Base-by-base conservation (phyloP, 2,113 vertebrate species). In the Dinomys branickii region DNA sequence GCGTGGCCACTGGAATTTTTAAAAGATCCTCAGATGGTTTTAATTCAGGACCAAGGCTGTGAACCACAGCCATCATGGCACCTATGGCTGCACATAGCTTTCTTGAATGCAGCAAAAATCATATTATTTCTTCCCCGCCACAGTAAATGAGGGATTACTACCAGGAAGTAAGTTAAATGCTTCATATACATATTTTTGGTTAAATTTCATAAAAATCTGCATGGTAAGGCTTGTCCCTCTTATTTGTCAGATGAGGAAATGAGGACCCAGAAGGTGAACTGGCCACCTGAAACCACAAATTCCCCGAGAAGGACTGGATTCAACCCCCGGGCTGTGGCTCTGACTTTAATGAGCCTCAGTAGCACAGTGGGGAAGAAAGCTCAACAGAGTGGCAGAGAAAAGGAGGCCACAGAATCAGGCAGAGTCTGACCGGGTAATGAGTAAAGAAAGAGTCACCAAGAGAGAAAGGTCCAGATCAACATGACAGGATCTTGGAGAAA, bases 151-250 rank as follows among this genome's bases (percentile, higher is more conserved):
- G 54, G 80, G 41, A 85, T 87, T 85, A 92, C 84, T 75, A 92
- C 84, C 47, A 63, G 56, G 58, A 69, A 92, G n/a, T 50, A 20
- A n/a, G 20, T 47, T 44, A 90, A 95, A 84, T 90, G 54, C 50
- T 80, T 92, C 61, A 59, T 75, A 52, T 35, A 75, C 28, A 38
- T 24, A 67, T 54, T 50, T 90, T 80, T 61, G 83, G 50, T 95
- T 87, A 91, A 90, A 84, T 95, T n/a, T 67, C 94, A 91, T 35
- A 83, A 90, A 83, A 56, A 26, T 47, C 50, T 19, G 3, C 17
- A 61, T 2, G 22, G n/a, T 61, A 52, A 91, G 16, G 26, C 59
- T 58, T 16, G 47, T 24, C 67, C 8, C 14, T 7, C 54, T 63
- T 52, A 5, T 82, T 59, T 59, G 20, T 85, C 69, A 81, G 22